Base-by-base conservation (phyloP, 2,113 vertebrate genomes). In the Rhabdornis inornatus region DNA sequence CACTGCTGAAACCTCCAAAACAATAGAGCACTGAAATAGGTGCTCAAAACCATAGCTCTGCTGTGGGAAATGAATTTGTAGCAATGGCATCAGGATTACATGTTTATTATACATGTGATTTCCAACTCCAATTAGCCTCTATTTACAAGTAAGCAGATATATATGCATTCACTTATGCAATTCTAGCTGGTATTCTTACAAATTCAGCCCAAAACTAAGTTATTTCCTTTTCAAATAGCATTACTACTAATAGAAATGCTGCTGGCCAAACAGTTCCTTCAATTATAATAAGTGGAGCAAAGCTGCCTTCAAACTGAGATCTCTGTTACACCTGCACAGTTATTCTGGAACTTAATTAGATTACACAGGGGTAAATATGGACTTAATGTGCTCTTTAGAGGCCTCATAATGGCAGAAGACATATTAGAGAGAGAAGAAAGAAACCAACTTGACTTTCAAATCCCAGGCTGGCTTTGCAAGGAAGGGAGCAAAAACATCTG, bases 321-420 rank as follows among this genome's bases (percentile, higher is more conserved):
- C 95, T 96, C 90, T 59, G 90, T 94, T 97, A 94, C 90, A 96
- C 92, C 94, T 96, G 92, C 88, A 86, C 75, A 89, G 83, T 88
- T 93, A 88, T 86, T 92, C 85, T 92, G 95, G 77, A 89, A 95
- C 77, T 75, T 96, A 96, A 96, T 96, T 90, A 84, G 83, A 95
- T 90, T 94, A 80, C 90, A 94, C 65, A 94, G 72, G 86, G 90
- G 86, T 92, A 95, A 95, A 93, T 83, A 96, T 6, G 61, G 86
- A 76, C 85, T 91, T 94, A 96, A 95, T 90, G 61, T 53, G 88
- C 72, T 96, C 90, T 96, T 96, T 61, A 83, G 88, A 95, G 92
- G 72, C 80, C 77, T 89, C 65, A 35, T 72, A 87, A 90, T 68
- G 61, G 92, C 89, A 94, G 69, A 96, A 90, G 86, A 92, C 37